These are phyloP conservation scores for Scylla paramamosain DNA, from an alignment of 1,140 invertebrate species.

Conservation along the genomic window DNA sequence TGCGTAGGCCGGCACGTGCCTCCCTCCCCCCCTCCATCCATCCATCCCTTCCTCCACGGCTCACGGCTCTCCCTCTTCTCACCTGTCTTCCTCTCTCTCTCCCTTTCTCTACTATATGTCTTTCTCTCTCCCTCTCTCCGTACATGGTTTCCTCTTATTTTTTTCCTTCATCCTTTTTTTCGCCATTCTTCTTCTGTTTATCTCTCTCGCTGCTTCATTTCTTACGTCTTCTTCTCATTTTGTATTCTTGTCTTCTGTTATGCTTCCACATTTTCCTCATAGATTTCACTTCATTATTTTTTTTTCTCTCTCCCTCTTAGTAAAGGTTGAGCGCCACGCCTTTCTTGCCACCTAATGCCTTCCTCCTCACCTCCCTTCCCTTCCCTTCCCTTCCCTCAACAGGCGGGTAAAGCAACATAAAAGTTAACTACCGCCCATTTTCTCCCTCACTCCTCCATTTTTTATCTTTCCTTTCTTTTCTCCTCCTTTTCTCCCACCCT, in stretches of 20 bases:
- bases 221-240: neutral
- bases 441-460: neutral
- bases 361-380: neutral
- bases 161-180: no score
- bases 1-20: conserved; percentile 46
- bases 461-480: neutral
- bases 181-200: no score
- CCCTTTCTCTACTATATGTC: neutral
- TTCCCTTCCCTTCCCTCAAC: neutral
- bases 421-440: no score
- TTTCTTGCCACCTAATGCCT: neutral
- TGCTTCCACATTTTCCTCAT: neutral
- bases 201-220: neutral
- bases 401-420: no score
- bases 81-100: neutral
- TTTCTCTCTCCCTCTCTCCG: neutral
- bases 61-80: neutral
- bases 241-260: neutral
- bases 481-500: neutral
- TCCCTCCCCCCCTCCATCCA: neutral
- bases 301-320: neutral
- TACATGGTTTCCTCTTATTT: no score
- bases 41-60: neutral
- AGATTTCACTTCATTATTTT: neutral
- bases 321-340: neutral